Evolutionary conservation across 2,888 invertebrate species (phyloP).

Genomic region (Epistrophella euchroma): DNA sequence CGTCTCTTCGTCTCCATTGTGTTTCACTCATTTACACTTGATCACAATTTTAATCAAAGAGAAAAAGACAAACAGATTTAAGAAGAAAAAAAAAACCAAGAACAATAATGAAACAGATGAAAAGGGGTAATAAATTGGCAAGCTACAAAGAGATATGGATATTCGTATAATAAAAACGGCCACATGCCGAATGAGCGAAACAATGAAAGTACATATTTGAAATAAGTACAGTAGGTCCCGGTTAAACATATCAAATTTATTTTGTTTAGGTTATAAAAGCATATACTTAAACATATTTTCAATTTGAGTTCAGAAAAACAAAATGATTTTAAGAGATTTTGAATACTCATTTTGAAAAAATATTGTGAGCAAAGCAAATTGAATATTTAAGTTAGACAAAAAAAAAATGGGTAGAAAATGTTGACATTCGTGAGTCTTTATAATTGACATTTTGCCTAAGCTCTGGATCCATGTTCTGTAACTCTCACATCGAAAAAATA

Average conservation of each 20-base stretch:
- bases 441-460: too few species aligned
- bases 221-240: background rate
- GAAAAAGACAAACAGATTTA: background rate
- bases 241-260: background rate
- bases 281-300: too few species aligned
- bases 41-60: background rate
- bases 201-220: background rate
- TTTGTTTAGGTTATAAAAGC: background rate
- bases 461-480: too few species aligned
- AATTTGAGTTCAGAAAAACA: too few species aligned
- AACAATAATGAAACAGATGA: background rate
- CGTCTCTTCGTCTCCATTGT: background rate
- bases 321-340: too few species aligned
- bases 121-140: constrained; percentile 2
- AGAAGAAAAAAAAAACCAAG: background rate
- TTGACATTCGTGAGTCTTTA: too few species aligned
- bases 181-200: background rate
- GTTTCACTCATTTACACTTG: background rate
- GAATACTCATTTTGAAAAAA: too few species aligned
- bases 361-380: too few species aligned
- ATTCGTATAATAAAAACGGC: background rate
- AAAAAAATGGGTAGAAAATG: too few species aligned
- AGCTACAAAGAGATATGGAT: background rate
- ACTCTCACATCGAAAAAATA: too few species aligned
- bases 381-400: too few species aligned